Evolutionary conservation across 2,797 vertebrate genomes (phyloP).

Genomic region (Channa striata): DNA sequence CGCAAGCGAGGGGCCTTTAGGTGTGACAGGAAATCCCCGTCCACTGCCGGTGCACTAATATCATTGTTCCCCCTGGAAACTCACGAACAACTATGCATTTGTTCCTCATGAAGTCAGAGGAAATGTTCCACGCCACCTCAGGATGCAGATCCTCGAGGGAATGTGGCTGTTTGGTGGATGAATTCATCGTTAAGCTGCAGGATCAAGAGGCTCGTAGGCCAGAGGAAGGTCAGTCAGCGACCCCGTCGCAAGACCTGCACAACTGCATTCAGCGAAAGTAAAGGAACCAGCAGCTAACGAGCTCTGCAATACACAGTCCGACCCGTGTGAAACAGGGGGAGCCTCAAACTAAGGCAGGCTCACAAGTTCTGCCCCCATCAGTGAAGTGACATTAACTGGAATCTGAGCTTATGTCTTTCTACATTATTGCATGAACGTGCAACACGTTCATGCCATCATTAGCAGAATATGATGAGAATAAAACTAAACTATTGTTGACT

Average conservation of each 20-base stretch:
- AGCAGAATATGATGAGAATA: too few species aligned
- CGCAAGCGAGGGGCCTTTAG: constrained; percentile 45
- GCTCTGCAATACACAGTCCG: too few species aligned
- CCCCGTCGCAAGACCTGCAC: too few species aligned
- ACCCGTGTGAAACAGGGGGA: too few species aligned
- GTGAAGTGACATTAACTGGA: too few species aligned
- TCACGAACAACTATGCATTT: constrained; percentile 55
- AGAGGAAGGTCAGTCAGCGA: constrained; percentile 30
- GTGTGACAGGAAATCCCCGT: constrained; percentile 72
- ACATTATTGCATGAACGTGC: too few species aligned
- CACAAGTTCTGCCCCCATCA: too few species aligned
- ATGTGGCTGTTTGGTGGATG: constrained; percentile 60
- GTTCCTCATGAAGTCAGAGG: constrained; percentile 71
- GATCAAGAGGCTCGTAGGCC: neutral
- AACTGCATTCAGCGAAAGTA: too few species aligned
- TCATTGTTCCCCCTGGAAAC: constrained; percentile 79
- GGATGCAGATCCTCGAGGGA: constrained; percentile 37
- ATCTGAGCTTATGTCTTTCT: too few species aligned
- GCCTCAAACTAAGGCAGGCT: too few species aligned
- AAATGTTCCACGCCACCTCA: constrained; percentile 47
- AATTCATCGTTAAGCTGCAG: constrained; percentile 48
- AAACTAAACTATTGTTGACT: too few species aligned
- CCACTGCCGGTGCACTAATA: constrained; percentile 61
- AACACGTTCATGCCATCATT: too few species aligned
- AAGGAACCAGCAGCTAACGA: neutral